These are phyloP conservation scores for Hylaeus volcanicus DNA, from an alignment of 1,140 invertebrate species.

Conservation along the genomic window DNA sequence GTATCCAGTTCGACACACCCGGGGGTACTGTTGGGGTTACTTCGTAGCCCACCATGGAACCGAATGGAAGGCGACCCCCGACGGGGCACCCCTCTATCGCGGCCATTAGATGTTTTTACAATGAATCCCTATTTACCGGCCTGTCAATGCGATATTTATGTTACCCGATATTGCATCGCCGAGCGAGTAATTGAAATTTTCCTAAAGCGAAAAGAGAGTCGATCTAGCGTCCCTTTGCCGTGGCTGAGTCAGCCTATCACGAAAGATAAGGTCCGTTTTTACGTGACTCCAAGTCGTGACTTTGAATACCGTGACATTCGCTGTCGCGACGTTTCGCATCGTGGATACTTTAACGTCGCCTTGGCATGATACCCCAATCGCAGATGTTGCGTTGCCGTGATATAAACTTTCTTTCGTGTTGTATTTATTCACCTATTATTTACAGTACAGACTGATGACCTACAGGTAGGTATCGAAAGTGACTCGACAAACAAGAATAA, in stretches of 20 bases:
- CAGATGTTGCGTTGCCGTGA: too few species aligned
- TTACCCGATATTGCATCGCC: slow-evolving; percentile 75
- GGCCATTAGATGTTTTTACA: slow-evolving; percentile 72
- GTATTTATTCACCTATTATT: too few species aligned
- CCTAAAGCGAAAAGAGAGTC: slow-evolving; percentile 29
- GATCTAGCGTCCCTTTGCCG: slow-evolving; percentile 46
- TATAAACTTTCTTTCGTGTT: too few species aligned
- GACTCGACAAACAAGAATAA: too few species aligned
- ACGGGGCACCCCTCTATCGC: slow-evolving; percentile 33
- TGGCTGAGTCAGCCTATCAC: slow-evolving; percentile 62
- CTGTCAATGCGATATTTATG: slow-evolving; percentile 79
- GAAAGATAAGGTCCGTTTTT: background rate
- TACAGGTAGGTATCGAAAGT: too few species aligned
- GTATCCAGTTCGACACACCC: slow-evolving; percentile 21
- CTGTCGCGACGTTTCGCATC: too few species aligned
- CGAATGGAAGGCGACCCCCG: slow-evolving; percentile 56
- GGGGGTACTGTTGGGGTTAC: slow-evolving; percentile 65
- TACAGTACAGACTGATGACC: too few species aligned
- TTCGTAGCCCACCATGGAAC: slow-evolving; percentile 55
- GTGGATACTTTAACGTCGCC: too few species aligned
- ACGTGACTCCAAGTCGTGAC: too few species aligned
- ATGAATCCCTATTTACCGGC: slow-evolving; percentile 77
- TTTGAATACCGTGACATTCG: too few species aligned
- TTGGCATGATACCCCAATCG: too few species aligned
- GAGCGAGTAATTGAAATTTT: slow-evolving; percentile 79